Evolutionary conservation across 2,888 invertebrate genomes (phyloP), one percentile per base, ranked within the genome.

Genomic region (Amiota minor): DNA sequence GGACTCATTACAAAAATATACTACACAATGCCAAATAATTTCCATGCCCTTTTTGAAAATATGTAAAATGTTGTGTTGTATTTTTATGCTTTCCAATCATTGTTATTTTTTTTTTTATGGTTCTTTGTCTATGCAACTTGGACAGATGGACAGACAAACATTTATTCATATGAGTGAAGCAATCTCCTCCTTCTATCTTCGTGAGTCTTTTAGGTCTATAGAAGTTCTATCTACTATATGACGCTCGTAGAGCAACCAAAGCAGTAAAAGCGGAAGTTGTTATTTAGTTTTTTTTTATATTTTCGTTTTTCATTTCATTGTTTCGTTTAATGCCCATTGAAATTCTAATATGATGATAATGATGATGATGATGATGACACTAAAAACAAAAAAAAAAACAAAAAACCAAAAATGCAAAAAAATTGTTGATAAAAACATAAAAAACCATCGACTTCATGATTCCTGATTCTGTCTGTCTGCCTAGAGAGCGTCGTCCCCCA

Each of bases 231-330:
- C 35, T 35, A 35, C 35, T 35, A 35, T 35, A 4, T 35, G 35
- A 35, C 35, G 35, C 35, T 35, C 6, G 2, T 35, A 35, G 35
- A 35, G 35, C 35, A 35, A 35, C 35, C 56, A 69, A 16, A 20
- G 18, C 20, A 16, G 71, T 49, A 68, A 67, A 75, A 79, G 81
- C 83, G 83, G 83, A 83, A 83, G 83, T 82, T 81, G 75, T 79
- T 80, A 81, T 82, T 82, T 81, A 77, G 81, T 75, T 72, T 77
- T 77, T 67, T 74, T 64, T 75, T 76, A 74, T 46, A 45, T 18
- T 56, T 59, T 16, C 35, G 35, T 47, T 49, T 75, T 77, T 62
- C 12, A 75, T 67, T 72, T 74, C 59, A 75, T 76, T 74, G 16
- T 45, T n/a, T 70, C 16, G 8, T 62, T 53, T 61, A 20, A 74